Conservation (phyloP, 2,888 invertebrate species). For the Molorchus minor region DNA sequence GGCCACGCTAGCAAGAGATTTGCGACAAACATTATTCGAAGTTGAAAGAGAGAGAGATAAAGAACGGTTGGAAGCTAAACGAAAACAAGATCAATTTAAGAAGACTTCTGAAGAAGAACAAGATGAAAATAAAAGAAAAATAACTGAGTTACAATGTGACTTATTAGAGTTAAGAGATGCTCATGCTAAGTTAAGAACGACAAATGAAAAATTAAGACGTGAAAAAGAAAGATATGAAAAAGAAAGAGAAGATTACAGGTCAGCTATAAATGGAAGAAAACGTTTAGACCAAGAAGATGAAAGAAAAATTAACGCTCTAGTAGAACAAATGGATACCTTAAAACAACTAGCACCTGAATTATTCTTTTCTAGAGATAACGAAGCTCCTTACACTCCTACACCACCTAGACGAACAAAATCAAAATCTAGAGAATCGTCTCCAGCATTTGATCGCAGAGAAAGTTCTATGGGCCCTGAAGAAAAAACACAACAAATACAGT, state of each 20-base stretch:
- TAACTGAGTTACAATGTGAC: conserved; percentile 85
- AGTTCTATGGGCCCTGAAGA: conserved; percentile 62
- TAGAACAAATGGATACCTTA: conserved; percentile 79
- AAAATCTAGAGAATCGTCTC: conserved; percentile 77
- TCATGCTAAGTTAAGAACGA: conserved; percentile 88
- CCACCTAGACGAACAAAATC: conserved; percentile 76
- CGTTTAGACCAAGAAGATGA: conserved; percentile 73
- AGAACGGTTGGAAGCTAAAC: conserved; percentile 85
- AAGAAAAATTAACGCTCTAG: conserved; percentile 74
- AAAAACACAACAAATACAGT: conserved; percentile 56
- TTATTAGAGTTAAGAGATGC: conserved; percentile 88
- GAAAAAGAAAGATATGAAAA: conserved; percentile 88
- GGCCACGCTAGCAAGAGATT: conserved; percentile 86
- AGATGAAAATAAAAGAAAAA: conserved; percentile 87
- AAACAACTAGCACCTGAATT: conserved; percentile 81
- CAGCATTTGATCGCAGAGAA: conserved; percentile 66
- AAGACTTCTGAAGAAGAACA: conserved; percentile 88
- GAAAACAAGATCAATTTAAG: conserved; percentile 85
- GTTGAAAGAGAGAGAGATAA: conserved; percentile 91
- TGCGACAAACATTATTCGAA: conserved; percentile 87
- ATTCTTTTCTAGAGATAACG: conserved; percentile 63
- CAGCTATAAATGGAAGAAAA: conserved; percentile 63
- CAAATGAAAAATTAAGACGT: conserved; percentile 87
- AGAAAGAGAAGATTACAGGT: conserved; percentile 73
- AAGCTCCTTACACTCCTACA: conserved; percentile 70